A percentile compares a stretch with the other conserved stretches of the same genome.
These are phyloP conservation scores for Zygogramma bicolorata DNA, from an alignment of 2,888 invertebrate genomes.

Conservation along the genomic window DNA sequence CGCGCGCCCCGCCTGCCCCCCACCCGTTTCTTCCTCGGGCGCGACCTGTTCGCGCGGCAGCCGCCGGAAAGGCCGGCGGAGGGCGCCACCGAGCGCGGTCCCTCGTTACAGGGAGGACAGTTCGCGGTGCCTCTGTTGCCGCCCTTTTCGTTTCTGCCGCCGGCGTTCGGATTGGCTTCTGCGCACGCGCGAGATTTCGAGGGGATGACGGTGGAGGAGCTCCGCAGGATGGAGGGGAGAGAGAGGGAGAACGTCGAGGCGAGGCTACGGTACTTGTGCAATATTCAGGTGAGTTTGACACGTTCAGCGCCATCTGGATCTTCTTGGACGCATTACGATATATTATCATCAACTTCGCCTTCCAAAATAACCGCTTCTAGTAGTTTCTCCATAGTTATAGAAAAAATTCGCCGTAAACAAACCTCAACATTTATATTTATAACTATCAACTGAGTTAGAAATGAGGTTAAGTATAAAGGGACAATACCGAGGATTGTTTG, in stretches of 20 bases:
- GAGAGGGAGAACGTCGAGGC: constrained; percentile 91
- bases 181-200: constrained; percentile 82
- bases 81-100: constrained; percentile 12
- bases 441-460: too few relatives aligned
- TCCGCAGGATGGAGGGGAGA: constrained; percentile 89
- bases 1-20: constrained; percentile 52
- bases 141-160: constrained; percentile 69
- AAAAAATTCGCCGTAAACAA: too few relatives aligned
- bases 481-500: too few relatives aligned
- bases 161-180: constrained; percentile 80
- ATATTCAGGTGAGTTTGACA: constrained; percentile 72
- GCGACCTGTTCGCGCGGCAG: constrained; percentile 57
- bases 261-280: constrained; percentile 82
- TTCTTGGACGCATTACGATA: too few relatives aligned
- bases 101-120: too few relatives aligned
- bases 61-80: constrained; percentile 17
- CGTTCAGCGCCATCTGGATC: too few relatives aligned
- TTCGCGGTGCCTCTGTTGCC: constrained; percentile 69
- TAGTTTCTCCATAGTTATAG: too few relatives aligned
- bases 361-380: too few relatives aligned
- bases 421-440: too few relatives aligned
- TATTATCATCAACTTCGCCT: too few relatives aligned
- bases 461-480: too few relatives aligned
- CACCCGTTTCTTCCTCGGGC: constrained; percentile 50
- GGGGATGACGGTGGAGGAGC: constrained; percentile 84